Base-by-base conservation (phyloP, 1,140 invertebrate species). In the Drosophila aff. region DNA sequence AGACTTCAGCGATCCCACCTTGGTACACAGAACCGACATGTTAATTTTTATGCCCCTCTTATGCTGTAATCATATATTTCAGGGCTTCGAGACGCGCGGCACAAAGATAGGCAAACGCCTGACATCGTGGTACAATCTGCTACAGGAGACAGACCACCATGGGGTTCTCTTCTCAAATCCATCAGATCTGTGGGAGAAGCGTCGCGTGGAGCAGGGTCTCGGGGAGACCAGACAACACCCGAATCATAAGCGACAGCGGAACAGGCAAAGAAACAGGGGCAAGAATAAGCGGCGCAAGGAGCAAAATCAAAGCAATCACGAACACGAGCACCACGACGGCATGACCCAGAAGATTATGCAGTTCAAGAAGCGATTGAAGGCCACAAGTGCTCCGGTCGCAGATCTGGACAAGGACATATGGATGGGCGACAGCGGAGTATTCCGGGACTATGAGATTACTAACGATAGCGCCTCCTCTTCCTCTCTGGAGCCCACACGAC, bases 11-110 rank as follows among this genome's bases (percentile, higher is more conserved):
- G 96, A 97, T 91, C 97, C 97, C 26, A 94, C 96, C 77, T 93
- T 96, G 92, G 95, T 95, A 40, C 16, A 8, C 2, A 9, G 18
- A 31, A 21, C 18, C 3, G 2, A 16, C 13, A 8, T 60, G 31
- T 33, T 6, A 33, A 33, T 21, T 23, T 26, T 16, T 1, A 18
- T 18, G 10, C 1, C 33, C 15, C 16, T 16, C 2, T 55, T 6
- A 55, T 6, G 7, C 10, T 21, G 4, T 2, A 6, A 23, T 3
- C 2, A 40, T 43, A 16, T 46, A 58, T 72, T 84, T 31, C 55
- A 92, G 83, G 98, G 98, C 11, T 99, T 98, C 94, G 97, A 98
- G 93, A 96, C 97, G n/a, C 94, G 97, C 79, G 97, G 97, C 18
- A 98, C 97, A 13, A 93, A 94, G 49, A 94, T 98, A 84, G 95